A percentile compares a stretch with the other conserved stretches of the same genome.
These are phyloP conservation scores for Drosophila mojavensis DNA, from an alignment of 1,140 invertebrate genomes.

Conservation along the genomic window DNA sequence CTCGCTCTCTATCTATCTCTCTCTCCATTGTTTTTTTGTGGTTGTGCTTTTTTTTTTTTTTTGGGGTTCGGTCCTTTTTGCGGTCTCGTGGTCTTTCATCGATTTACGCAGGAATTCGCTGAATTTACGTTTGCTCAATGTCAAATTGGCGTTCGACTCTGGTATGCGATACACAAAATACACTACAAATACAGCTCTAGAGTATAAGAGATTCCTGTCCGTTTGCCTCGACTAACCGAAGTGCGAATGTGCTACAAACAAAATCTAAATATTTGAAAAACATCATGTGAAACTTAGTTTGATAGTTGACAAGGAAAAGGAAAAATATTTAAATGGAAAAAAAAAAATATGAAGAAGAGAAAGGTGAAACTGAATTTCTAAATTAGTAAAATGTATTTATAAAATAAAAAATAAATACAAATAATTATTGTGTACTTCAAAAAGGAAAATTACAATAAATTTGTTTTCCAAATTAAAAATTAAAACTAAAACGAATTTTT, in stretches of 20 bases:
- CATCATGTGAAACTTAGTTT: no score
- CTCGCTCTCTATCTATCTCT: constrained; percentile 2
- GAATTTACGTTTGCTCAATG: constrained; percentile 73
- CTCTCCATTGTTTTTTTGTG: constrained; percentile 25
- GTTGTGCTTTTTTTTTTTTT: constrained; percentile 11
- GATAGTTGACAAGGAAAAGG: no score
- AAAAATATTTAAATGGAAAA: no score
- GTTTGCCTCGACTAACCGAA: background rate
- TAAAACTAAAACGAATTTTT: no score
- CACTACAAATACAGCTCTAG: constrained; percentile 5
- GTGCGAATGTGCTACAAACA: constrained; percentile 3
- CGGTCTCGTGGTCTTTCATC: constrained; percentile 34
- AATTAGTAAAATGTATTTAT: no score
- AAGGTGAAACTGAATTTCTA: no score
- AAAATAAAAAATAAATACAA: no score
- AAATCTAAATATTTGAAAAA: background rate
- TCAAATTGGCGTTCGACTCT: constrained; percentile 75
- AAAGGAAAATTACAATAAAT: no score
- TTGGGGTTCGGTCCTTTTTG: constrained; percentile 27
- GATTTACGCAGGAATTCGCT: constrained; percentile 59
- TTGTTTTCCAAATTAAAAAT: no score
- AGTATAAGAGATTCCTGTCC: background rate
- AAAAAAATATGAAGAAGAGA: no score
- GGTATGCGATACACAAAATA: constrained; percentile 58
- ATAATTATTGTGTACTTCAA: no score